Evolutionary conservation across 2,113 vertebrate genomes (phyloP), one percentile per base, ranked within the genome.

Genomic region (Sinocyclocheilus rhinocerous): DNA sequence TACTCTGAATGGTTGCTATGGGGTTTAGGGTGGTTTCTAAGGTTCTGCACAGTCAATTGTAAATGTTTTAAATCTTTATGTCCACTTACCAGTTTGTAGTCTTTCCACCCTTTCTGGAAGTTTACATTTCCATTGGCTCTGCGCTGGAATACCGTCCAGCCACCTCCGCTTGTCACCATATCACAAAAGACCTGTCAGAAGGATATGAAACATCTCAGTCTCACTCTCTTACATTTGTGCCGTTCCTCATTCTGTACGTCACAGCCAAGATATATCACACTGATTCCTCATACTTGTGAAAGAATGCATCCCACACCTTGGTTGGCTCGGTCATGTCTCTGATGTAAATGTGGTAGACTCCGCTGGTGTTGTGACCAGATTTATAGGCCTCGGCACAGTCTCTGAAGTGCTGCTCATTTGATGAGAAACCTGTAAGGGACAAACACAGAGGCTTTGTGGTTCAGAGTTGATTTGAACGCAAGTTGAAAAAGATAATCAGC

Each of bases 101-200:
- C 96, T 81, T 87, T 94, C 97, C 97, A 98, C 89, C 87, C 91
- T 89, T 93, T 93, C 91, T 98, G 96, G 92, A 98, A 98, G 90
- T 95, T 95, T 80, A 96, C 82, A 2, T 92, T 96, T 92, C 97
- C 97, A 0, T 97, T 96, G 69, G 93, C 82, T 3, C 97, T 91
- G 2, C 92, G 94, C 89, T 98, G 97, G 89, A 98, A 95, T 65
- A 97, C 75, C 0, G 96, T 97, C 97, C 97, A 98, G 6, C 97
- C 96, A 0, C 97, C 97, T 3, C 95, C 93, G 0, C 88, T 93
- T 0, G 93, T 94, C 83, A 97, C 95, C 97, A 98, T 96, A 92
- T 97, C 96, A 20, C 97, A 98, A 91, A 91, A 98, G 1, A 94
- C 96, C 97, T 98, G 88, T 65, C 78, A 36, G 45, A 77, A 70